Percentiles rank a stretch among this genome's conserved stretches.
phyloP scores from a whole-genome alignment of 2,113 vertebrate genomes.

The Salvator merianae region DNA sequence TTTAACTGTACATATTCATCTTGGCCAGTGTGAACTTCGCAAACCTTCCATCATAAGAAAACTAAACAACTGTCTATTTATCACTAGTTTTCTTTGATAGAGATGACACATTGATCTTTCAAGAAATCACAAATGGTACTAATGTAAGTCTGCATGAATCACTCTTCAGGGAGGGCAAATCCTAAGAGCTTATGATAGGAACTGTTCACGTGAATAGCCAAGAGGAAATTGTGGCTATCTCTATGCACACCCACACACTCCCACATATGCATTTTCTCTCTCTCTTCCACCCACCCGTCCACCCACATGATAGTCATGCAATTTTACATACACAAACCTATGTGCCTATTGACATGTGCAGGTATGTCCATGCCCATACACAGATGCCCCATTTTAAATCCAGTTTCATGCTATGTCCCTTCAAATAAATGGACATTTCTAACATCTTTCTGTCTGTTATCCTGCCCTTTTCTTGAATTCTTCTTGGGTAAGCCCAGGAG shows the following conservation, averaged over 20 bases:
- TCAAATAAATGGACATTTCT: not conserved
- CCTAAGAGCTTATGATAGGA: not conserved
- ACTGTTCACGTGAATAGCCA: not conserved
- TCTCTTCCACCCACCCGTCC: no score
- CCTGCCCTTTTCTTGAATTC: not conserved
- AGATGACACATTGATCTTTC: not conserved
- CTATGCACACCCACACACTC: no score
- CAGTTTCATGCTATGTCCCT: not conserved
- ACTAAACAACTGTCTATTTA: no score
- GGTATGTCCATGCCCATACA: not conserved
- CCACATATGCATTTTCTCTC: no score
- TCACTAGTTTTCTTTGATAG: not conserved
- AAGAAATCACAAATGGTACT: not conserved
- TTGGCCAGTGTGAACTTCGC: no score
- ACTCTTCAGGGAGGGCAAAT: not conserved
- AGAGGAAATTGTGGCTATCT: no score
- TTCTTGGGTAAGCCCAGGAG: slow-evolving; percentile 39
- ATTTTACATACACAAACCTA: no score
- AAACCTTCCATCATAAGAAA: no score
- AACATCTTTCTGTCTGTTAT: not conserved
- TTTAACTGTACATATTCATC: no score
- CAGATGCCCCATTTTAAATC: not conserved
- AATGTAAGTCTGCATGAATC: not conserved
- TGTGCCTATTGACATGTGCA: not conserved
- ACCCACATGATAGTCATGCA: no score